Base-by-base conservation (phyloP, 2,888 invertebrate genomes). In the Tipula unca region DNA sequence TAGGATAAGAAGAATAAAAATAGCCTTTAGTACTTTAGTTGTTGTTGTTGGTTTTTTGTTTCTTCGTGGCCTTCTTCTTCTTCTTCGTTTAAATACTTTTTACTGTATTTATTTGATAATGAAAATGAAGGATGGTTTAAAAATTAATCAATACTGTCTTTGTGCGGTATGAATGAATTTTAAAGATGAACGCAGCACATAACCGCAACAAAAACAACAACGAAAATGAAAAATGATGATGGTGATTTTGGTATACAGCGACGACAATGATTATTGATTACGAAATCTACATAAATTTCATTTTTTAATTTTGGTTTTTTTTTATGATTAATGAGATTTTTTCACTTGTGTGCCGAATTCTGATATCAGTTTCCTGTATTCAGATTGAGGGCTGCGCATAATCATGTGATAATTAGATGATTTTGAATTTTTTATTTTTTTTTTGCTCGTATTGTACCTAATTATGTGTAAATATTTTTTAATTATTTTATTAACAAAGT, bases 141-240 rank as follows among this genome's bases (percentile, higher is more conserved):
- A 25, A 69, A 69, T 69, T 69, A 69, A 69, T 69, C 69, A 25
- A 69, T 69, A 69, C 3, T 13, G 69, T 13, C 20, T 25, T 69
- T 69, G 25, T 69, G 69, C 69, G 69, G 69, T 69, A 69, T 69
- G 69, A 69, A 69, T 69, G 69, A 69, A 69, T 69, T 69, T 69
- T 69, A 69, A 69, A 69, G 69, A 25, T 13, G 20, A 69, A 69
- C 69, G 25, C 25, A 17, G 48, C 48, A 54, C 17, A 17, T 0
- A 2, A 6, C 48, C 4, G 5, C 69, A 69, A 8, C 69, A 69
- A 69, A 8, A 25, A 25, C 10, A 10, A 39, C 39, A 48, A n/a
- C 4, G 8, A 48, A 48, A n/a, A 48, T 39, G 48, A 69, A 69
- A 69, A 69, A 20, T 13, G 69, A 69, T 69, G 20, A 25, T 69